A percentile compares a stretch with the other conserved stretches of the same genome.
Evolutionary conservation across 64 coral and sea anemone species (phyloP).

Genomic region (Pocillopora damicornis): DNA sequence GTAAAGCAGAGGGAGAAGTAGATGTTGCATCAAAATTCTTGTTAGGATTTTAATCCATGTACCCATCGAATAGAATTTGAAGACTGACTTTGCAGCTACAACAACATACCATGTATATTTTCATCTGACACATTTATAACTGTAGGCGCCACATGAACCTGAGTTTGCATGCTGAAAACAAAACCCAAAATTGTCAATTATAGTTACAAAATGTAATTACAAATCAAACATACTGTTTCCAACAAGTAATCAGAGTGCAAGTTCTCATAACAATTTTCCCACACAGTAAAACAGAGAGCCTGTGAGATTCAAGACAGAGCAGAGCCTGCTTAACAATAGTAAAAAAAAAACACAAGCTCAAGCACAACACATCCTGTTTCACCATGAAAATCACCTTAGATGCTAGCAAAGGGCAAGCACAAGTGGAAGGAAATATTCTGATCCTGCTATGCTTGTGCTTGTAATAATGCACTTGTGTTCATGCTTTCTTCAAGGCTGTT

Average conservation of each 20-base stretch:
- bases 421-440: neutral
- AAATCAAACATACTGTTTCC: neutral
- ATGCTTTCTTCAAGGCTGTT: neutral
- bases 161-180: conserved; percentile 28
- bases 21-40: neutral
- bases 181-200: too few species aligned
- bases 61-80: too few species aligned
- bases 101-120: conserved; percentile 14
- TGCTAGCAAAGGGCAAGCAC: neutral
- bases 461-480: neutral
- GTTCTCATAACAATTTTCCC: too few species aligned
- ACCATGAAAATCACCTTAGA: neutral
- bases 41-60: too few species aligned
- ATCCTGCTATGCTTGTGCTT: neutral
- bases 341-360: neutral
- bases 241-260: neutral
- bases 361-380: neutral
- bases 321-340: too few species aligned
- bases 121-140: neutral
- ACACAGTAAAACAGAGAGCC: too few species aligned
- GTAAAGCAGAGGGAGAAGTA: too few species aligned
- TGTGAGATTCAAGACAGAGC: too few species aligned
- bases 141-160: neutral
- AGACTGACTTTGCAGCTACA: too few species aligned
- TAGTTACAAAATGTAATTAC: neutral